phyloP scores from a whole-genome alignment of 2,888 invertebrate genomes.

The Cordylochernes scorpioides region DNA sequence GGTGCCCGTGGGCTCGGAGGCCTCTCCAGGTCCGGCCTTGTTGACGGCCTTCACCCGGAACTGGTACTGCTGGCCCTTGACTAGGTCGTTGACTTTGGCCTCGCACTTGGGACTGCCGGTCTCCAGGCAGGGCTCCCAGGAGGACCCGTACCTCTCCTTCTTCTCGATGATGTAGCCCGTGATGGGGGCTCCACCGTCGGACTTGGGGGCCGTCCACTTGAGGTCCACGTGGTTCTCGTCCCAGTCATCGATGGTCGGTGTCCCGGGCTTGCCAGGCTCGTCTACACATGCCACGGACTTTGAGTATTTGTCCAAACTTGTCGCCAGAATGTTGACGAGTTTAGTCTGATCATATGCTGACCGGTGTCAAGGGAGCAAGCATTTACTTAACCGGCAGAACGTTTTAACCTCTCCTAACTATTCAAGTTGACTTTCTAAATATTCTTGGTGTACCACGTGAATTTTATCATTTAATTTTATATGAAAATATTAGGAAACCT shows the following conservation, averaged over 20 bases:
- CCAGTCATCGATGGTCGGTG: conserved; percentile 40
- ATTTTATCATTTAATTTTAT: too few relatives aligned
- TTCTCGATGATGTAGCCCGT: conserved; percentile 56
- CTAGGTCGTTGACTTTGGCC: conserved; percentile 58
- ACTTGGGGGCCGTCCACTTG: conserved; percentile 33
- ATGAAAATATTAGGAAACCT: too few relatives aligned
- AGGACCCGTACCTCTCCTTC: conserved; percentile 25
- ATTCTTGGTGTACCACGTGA: too few relatives aligned
- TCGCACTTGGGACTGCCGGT: conserved; percentile 33
- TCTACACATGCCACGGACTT: too few relatives aligned
- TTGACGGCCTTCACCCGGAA: conserved; percentile 24
- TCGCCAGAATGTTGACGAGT: too few relatives aligned
- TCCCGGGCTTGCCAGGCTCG: conserved; percentile 55
- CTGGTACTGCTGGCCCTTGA: conserved; percentile 34
- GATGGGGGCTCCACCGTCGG: conserved; percentile 17
- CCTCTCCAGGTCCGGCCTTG: conserved; percentile 23
- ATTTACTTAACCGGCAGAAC: too few relatives aligned
- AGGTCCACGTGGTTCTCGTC: conserved; percentile 41
- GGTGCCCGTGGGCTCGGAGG: conserved; percentile 38
- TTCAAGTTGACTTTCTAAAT: too few relatives aligned
- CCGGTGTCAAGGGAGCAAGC: too few relatives aligned
- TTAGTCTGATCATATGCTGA: too few relatives aligned
- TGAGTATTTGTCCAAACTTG: too few relatives aligned
- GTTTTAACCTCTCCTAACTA: too few relatives aligned
- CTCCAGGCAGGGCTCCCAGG: conserved; percentile 46